Conservation (phyloP, 2,888 invertebrate genomes). For the Sipha maydis region DNA sequence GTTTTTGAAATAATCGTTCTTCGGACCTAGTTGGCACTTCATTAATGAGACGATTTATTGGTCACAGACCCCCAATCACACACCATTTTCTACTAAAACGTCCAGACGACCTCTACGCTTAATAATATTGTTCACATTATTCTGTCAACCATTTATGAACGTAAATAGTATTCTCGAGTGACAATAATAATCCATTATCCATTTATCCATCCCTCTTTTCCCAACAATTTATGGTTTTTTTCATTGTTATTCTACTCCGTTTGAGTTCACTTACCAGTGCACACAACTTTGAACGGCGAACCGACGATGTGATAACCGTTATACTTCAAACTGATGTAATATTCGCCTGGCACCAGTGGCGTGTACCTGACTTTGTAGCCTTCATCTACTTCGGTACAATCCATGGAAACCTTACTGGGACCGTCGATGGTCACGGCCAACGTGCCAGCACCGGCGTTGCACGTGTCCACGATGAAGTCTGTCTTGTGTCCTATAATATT, state of each 20-base stretch:
- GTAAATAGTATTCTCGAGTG: too few species aligned
- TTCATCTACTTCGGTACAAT: slow-evolving; percentile 96
- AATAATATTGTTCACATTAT: too few species aligned
- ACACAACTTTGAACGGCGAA: slow-evolving; percentile 92
- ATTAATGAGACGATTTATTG: too few species aligned
- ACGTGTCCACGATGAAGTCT: slow-evolving; percentile 96
- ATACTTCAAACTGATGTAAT: slow-evolving; percentile 95
- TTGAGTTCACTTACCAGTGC: slow-evolving; percentile 72
- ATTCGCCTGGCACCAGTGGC: slow-evolving; percentile 94
- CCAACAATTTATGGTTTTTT: too few species aligned
- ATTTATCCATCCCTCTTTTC: too few species aligned
- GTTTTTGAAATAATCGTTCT: too few species aligned
- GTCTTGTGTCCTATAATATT: slow-evolving; percentile 77
- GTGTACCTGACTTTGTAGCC: slow-evolving; percentile 98
- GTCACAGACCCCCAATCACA: too few species aligned
- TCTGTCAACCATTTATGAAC: too few species aligned
- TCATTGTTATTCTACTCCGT: neutral
- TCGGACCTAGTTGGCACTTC: too few species aligned
- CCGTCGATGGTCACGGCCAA: slow-evolving; percentile 96
- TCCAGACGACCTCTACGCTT: too few species aligned
- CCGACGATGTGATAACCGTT: slow-evolving; percentile 96
- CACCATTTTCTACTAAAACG: too few species aligned
- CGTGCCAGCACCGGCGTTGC: slow-evolving; percentile 94
- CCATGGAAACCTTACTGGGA: slow-evolving; percentile 96
- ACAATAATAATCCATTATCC: too few species aligned